Evolutionary conservation across 2,113 vertebrate genomes (phyloP).

Genomic region (Leptobrachium ailaonicum): DNA sequence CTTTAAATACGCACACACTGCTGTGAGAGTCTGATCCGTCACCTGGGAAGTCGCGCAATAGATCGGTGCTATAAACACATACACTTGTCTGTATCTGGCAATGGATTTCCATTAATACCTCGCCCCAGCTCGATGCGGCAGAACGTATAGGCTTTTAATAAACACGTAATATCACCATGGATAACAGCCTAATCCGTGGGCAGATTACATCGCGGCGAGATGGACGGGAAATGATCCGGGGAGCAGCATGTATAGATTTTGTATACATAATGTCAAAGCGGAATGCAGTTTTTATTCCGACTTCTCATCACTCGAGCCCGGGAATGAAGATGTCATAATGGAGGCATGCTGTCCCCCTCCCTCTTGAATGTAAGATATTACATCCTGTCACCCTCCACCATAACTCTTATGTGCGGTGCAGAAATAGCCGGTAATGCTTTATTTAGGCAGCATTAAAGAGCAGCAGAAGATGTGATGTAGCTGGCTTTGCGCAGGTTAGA

Average conservation of each 20-base stretch:
- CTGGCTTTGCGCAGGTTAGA: too few relatives aligned
- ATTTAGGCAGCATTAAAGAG: not conserved
- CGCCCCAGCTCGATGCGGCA: too few relatives aligned
- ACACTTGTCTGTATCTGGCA: too few relatives aligned
- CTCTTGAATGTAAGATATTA: not conserved
- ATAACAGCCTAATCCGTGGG: not conserved
- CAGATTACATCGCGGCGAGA: not conserved
- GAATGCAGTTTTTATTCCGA: constrained; percentile 4
- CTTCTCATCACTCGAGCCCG: constrained; percentile 26
- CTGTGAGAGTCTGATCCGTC: too few relatives aligned
- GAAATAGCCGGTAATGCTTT: not conserved
- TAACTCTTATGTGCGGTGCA: constrained; percentile 3
- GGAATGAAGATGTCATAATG: constrained; percentile 9
- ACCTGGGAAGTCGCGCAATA: too few relatives aligned
- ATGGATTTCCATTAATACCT: too few relatives aligned
- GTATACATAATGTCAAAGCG: not conserved
- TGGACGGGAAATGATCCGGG: not conserved
- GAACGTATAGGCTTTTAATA: not conserved
- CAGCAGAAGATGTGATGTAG: too few relatives aligned
- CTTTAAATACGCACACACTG: too few relatives aligned
- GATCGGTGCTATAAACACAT: too few relatives aligned
- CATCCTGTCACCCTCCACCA: not conserved
- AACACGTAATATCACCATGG: not conserved
- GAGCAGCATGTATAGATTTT: not conserved
- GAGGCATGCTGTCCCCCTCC: not conserved